Evolutionary conservation across 2,888 invertebrate species (phyloP), one percentile per base, ranked within the genome.

Genomic region (Cinara cedri): DNA sequence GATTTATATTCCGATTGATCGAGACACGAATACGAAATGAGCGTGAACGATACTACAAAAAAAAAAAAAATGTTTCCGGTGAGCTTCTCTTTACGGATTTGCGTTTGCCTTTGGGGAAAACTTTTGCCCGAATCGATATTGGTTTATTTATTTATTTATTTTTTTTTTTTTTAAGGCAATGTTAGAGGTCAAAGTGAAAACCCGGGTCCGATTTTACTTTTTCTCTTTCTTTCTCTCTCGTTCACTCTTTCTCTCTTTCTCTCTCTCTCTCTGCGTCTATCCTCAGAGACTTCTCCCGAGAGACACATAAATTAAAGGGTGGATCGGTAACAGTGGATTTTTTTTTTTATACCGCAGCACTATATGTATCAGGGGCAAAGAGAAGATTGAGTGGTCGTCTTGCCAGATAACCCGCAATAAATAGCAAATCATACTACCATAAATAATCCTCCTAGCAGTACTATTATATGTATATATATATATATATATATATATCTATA

Each of bases 131-230:
- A 54, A 70, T 70, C 70, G 80, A 72, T 72, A 71, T 72, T 26
- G 65, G 57, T 75, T 74, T 72, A 54, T 71, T 49, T 80, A 62
- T 57, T 72, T 66, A n/a, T n/a, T 44, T 60, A 46, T 49, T 62
- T 49, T 60, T 49, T 51, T 55, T 26, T 57, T 66, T 75, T 81
- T 49, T 21, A 16, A 57, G 10, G 54, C 42, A 44, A 54, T 51
- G 66, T 74, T 75, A 55, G 60, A 81, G 72, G 57, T 81, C 66
- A 81, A 81, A 81, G 65, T 74, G 81, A 81, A 81, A 81, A 74
- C 81, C 21, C 24, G 51, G 44, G 72, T 74, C 66, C 81, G 72
- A 57, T 72, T 74, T 63, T 74, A 74, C 21, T 21, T 11, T 16
- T 46, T n/a, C 14, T 10, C 54, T 8, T 26, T 4, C 44, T 4